Evolutionary conservation across 2,797 vertebrate genomes (phyloP).

Genomic region (Phrynocephalus vlangalii): DNA sequence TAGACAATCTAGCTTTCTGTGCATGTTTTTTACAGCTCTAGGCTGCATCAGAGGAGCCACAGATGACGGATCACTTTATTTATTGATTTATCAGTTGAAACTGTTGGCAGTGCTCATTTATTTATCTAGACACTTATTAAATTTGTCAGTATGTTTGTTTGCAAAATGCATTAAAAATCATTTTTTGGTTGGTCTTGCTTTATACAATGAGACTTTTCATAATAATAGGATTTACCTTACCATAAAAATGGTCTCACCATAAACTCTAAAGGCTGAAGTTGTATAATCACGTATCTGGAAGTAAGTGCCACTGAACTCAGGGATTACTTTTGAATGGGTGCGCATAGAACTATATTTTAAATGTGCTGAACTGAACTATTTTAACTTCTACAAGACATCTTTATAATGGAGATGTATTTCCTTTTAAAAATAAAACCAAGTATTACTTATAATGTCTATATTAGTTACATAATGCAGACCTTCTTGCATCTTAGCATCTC

Average conservation of each 20-base stretch:
- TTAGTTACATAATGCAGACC: background rate
- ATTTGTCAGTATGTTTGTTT: background rate
- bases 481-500: too few species aligned
- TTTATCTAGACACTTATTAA: background rate
- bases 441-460: background rate
- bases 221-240: background rate
- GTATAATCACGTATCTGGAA: background rate
- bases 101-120: background rate
- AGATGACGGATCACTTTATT: background rate
- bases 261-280: background rate
- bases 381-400: background rate
- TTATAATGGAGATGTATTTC: background rate
- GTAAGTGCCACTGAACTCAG: background rate
- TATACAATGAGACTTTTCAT: background rate
- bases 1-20: background rate
- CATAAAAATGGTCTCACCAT: background rate
- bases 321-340: background rate
- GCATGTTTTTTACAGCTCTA: background rate
- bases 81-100: constrained; percentile 4
- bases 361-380: background rate
- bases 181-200: background rate
- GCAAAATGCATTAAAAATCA: background rate
- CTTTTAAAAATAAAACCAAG: background rate
- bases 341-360: background rate
- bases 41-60: background rate